A percentile compares a stretch with the other conserved stretches of the same genome.
Conservation (phyloP, 2,797 vertebrate genomes). For the Anas georgica region DNA sequence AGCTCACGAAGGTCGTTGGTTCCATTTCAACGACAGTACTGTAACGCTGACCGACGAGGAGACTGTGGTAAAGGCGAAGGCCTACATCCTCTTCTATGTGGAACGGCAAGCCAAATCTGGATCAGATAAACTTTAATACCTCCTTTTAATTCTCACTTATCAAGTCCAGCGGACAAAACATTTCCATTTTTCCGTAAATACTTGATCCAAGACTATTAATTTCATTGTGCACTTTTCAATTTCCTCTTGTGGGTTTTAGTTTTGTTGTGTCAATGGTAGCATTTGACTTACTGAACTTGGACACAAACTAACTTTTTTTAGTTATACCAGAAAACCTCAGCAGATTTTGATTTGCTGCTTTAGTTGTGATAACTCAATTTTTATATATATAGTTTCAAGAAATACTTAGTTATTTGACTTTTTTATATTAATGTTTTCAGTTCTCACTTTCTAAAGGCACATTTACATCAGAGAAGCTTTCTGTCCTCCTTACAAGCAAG, state of each 20-base stretch:
- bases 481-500: conserved; percentile 47
- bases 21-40: conserved; percentile 99
- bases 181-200: conserved; percentile 83
- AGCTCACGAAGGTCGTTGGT: conserved; percentile 91
- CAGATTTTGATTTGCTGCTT: conserved; percentile 86
- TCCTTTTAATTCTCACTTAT: conserved; percentile 65
- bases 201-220: conserved; percentile 82
- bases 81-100: conserved; percentile 97
- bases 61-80: conserved; percentile 94
- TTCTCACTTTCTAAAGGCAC: conserved; percentile 77
- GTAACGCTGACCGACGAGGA: conserved; percentile 93
- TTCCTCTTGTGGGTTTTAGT: conserved; percentile 80
- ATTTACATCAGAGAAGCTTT: conserved; percentile 74
- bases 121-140: conserved; percentile 83
- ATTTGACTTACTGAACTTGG: conserved; percentile 75
- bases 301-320: conserved; percentile 79
- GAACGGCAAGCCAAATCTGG: conserved; percentile 82
- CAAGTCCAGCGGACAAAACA: conserved; percentile 74
- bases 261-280: conserved; percentile 79
- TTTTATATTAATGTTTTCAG: conserved; percentile 76
- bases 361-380: conserved; percentile 79
- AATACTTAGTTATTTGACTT: conserved; percentile 76
- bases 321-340: conserved; percentile 82
- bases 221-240: conserved; percentile 84
- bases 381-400: conserved; percentile 79